A percentile compares a stretch with the other conserved stretches of the same genome.
Evolutionary conservation across 23 tunicate species (phyloP).

Genomic region (Oikopleura albicans): DNA sequence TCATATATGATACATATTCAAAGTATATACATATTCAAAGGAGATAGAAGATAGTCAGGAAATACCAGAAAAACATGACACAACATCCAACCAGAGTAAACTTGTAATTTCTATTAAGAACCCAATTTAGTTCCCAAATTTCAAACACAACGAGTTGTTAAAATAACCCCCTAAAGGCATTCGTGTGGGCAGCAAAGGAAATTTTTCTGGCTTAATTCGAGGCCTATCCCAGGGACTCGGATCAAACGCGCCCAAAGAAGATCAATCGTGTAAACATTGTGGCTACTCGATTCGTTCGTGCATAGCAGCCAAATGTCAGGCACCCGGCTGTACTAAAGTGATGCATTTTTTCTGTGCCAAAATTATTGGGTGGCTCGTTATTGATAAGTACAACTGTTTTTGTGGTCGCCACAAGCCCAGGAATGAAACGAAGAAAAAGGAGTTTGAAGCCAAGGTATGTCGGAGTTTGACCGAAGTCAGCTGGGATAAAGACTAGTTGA

Average conservation of each 20-base stretch:
- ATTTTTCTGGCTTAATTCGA: background rate
- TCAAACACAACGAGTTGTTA: too few species aligned
- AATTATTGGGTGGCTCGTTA: background rate
- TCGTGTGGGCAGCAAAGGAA: background rate
- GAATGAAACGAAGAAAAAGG: background rate
- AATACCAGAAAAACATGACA: too few species aligned
- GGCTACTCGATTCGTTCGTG: background rate
- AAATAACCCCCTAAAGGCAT: too few species aligned
- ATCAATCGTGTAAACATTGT: background rate
- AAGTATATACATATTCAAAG: too few species aligned
- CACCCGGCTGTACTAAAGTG: background rate
- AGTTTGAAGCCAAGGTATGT: background rate
- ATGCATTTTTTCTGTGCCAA: conserved; percentile 16
- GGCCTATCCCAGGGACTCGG: background rate
- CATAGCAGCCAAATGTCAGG: background rate
- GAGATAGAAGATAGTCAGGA: too few species aligned
- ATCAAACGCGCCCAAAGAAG: background rate
- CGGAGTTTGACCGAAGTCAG: too few species aligned
- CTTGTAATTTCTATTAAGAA: too few species aligned
- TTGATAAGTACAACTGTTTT: background rate
- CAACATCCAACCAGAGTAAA: too few species aligned
- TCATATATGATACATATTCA: too few species aligned
- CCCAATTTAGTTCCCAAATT: too few species aligned
- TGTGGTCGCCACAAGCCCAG: conserved; percentile 3
- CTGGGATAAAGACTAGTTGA: too few species aligned